Conservation (phyloP, 2,797 vertebrate genomes). For the Syndactyla subalaris region DNA sequence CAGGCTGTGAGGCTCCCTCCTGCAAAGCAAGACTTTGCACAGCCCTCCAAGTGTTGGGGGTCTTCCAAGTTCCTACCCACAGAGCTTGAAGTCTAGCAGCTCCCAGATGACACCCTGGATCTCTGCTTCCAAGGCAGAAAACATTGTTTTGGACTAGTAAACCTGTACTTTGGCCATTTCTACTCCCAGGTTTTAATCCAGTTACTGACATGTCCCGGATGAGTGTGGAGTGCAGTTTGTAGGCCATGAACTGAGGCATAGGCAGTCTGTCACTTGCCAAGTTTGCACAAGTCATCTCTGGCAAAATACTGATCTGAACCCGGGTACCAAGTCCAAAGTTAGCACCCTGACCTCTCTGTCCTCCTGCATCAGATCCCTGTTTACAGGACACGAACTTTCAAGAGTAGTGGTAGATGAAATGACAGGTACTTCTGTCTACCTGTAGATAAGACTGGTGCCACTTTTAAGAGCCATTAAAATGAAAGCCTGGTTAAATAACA, state of each 20-base stretch:
- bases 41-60: background rate
- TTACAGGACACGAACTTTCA: background rate
- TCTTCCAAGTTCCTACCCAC: background rate
- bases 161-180: background rate
- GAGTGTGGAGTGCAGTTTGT: background rate
- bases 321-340: background rate
- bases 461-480: background rate
- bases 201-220: background rate
- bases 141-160: background rate
- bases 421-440: background rate
- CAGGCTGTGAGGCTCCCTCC: background rate
- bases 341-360: background rate
- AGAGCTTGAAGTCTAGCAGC: background rate
- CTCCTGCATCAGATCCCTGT: background rate
- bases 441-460: background rate
- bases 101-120: background rate
- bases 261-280: background rate
- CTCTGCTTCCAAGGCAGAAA: background rate
- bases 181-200: background rate
- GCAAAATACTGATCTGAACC: background rate
- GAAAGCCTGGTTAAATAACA: slow-evolving; percentile 10
- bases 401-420: background rate
- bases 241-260: background rate
- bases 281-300: background rate
- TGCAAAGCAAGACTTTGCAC: background rate